Base-by-base conservation (phyloP, 2,113 vertebrate species). In the Leptobrachium leishanense region DNA sequence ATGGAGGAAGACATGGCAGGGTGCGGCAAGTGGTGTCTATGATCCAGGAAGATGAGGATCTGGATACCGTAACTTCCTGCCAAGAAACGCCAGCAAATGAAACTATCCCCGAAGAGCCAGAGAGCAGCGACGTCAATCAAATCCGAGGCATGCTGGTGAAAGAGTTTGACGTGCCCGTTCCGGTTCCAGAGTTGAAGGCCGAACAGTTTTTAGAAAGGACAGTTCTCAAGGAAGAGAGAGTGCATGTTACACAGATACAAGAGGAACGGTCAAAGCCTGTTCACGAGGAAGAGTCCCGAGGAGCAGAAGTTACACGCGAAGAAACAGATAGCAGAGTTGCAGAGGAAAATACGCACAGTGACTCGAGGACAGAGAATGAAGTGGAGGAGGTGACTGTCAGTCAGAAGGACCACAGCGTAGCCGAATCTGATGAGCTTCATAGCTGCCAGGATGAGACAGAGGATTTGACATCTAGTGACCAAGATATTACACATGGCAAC, bases 1-100 rank as follows among this genome's bases (percentile, higher is more conserved):
- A 77, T 0, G 89, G 90, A 0, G 88, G 87, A 66, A 93, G 87
- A 57, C 92, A 88, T 82, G 71, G 71, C 11, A 92, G 96, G 8
- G 90, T 85, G 76, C 93, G 88, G 84, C 97, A 98, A 84, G 94
- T 98, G 82, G 94, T 98, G 84, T 98, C 97, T 0, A 93, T 98
- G 88, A 95, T 99, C 87, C 93, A 94, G 44, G 94, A 96, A 0
- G 95, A 94, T 0, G 83, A 93, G 6, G 88, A 84, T 0, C 71
- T 69, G 0, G 84, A 95, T 83, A 85, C 93, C 13, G 93, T 94
- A 0, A 92, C 94, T 82, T 91, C 90, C 2, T 90, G 88, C 0
- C 43, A 90, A 0, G 95, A 95, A 70, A 90, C 82, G 0, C 88
- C 93, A 6, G 90, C 89, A 1, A 90, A 89, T 74, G 92, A 93